These are phyloP conservation scores for Crotophaga sulcirostris DNA, from an alignment of 2,113 vertebrate genomes.

Conservation along the genomic window DNA sequence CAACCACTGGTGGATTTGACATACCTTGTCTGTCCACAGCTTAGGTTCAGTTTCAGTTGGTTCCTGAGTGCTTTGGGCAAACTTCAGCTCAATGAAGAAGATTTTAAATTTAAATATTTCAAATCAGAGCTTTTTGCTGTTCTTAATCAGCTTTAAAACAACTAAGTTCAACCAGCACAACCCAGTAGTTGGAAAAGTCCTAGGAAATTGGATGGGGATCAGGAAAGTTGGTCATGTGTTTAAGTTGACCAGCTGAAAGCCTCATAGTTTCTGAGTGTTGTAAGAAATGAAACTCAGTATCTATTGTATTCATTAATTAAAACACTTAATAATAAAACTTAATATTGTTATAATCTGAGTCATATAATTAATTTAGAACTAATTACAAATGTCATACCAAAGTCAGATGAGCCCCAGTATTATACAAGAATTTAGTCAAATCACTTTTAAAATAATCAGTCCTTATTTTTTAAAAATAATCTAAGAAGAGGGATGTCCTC, in stretches of 20 bases:
- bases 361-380: background rate
- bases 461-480: background rate
- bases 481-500: background rate
- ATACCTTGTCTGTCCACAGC: background rate
- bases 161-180: background rate
- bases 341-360: background rate
- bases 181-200: background rate
- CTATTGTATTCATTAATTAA: background rate
- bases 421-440: background rate
- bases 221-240: background rate
- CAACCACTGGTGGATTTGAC: background rate
- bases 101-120: background rate
- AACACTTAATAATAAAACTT: background rate
- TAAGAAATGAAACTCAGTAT: background rate
- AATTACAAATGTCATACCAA: background rate
- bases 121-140: background rate
- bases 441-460: background rate
- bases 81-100: background rate
- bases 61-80: background rate
- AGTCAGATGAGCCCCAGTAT: background rate
- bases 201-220: background rate
- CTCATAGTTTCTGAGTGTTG: background rate
- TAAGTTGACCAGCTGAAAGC: background rate
- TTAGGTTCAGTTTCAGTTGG: background rate
- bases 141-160: background rate